A percentile compares a stretch with the other conserved stretches of the same genome.
Conservation (phyloP, 2,888 invertebrate species). For the Busseola fusca region DNA sequence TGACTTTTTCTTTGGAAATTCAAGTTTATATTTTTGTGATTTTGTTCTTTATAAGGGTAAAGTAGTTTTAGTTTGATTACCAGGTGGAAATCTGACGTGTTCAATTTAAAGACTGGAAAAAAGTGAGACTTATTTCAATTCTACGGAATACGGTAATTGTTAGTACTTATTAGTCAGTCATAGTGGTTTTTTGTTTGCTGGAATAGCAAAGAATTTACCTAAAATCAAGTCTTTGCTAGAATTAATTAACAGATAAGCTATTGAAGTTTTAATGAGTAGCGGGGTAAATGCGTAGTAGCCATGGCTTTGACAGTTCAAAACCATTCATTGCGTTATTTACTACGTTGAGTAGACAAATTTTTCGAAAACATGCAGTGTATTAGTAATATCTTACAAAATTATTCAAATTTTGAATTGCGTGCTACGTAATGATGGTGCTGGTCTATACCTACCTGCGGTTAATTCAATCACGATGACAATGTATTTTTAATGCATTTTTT, state of each 20-base stretch:
- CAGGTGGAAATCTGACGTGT: conserved; percentile 3
- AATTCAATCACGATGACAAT: neutral
- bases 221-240: neutral
- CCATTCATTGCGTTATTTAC: neutral
- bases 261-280: neutral
- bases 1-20: conserved; percentile 8
- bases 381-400: neutral
- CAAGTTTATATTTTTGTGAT: neutral
- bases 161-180: neutral
- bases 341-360: neutral
- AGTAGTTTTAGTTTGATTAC: neutral
- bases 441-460: neutral
- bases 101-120: neutral
- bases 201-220: neutral
- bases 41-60: neutral
- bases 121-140: neutral
- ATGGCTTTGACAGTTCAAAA: neutral
- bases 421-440: neutral
- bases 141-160: neutral
- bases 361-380: neutral
- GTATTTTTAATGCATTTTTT: conserved; percentile 1
- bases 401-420: too few species aligned
- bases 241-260: neutral
- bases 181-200: neutral
- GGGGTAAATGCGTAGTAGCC: neutral